Evolutionary conservation across 92 coral and sea anemone species (phyloP).

Genomic region (Phymanthus crucifer): DNA sequence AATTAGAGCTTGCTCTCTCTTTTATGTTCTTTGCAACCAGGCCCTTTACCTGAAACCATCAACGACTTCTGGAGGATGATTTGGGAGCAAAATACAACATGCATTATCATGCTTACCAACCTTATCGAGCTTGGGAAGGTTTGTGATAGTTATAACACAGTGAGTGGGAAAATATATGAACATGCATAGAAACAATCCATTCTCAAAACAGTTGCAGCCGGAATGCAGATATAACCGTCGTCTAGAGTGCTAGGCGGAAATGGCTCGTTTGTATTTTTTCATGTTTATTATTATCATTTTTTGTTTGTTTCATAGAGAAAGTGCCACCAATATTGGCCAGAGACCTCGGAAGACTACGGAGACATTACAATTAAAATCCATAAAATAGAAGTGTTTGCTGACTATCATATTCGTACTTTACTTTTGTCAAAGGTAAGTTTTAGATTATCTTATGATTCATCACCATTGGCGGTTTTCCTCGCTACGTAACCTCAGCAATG

Average conservation of each 20-base stretch:
- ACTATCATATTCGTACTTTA: constrained; percentile 13
- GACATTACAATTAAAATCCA: constrained; percentile 30
- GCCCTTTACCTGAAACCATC: not conserved
- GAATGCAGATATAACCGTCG: too few relatives aligned
- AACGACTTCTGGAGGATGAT: constrained; percentile 19
- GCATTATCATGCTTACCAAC: constrained; percentile 11
- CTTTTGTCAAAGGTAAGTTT: not conserved
- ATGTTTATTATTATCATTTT: not conserved
- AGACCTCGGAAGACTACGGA: constrained; percentile 31
- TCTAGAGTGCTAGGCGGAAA: too few relatives aligned
- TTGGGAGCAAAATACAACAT: constrained; percentile 6
- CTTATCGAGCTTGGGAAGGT: constrained; percentile 18
- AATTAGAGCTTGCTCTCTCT: not conserved
- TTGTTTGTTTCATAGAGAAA: not conserved
- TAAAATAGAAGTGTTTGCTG: not conserved
- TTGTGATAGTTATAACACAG: not conserved
- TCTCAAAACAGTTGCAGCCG: too few relatives aligned
- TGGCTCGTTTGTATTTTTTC: too few relatives aligned
- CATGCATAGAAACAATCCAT: not conserved
- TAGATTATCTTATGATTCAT: not conserved
- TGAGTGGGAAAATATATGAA: not conserved
- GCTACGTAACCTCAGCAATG: too few relatives aligned
- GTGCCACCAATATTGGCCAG: constrained; percentile 21
- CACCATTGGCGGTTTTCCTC: not conserved
- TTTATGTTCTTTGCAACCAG: too few relatives aligned